phyloP scores from a whole-genome alignment of 2,113 vertebrate genomes.

The Procapra przewalskii region DNA sequence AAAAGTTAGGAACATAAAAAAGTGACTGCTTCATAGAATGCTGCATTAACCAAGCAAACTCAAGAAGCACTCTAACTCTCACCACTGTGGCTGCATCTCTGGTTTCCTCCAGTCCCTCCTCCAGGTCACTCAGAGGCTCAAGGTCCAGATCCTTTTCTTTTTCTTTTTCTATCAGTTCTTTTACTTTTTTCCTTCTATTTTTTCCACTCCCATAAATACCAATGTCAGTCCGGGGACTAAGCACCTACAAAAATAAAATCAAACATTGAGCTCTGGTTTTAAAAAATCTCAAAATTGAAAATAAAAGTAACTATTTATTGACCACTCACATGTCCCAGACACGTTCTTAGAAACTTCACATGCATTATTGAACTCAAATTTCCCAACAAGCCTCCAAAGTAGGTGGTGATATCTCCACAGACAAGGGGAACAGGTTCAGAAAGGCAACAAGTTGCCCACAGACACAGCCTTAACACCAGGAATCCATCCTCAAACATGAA shows the following conservation, averaged over 20 bases:
- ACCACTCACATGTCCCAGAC: background rate
- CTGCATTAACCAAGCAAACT: background rate
- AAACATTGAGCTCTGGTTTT: background rate
- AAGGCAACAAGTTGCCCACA: conserved; percentile 7
- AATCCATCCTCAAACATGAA: background rate
- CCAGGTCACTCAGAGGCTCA: conserved; percentile 92
- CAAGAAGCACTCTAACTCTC: conserved; percentile 57
- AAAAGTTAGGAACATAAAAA: background rate
- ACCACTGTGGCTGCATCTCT: conserved; percentile 92
- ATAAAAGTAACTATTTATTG: background rate
- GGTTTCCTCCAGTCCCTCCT: conserved; percentile 89
- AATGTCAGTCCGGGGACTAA: conserved; percentile 95
- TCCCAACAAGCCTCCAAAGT: background rate
- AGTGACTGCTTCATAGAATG: background rate
- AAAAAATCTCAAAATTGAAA: conserved; percentile 15
- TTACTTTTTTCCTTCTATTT: conserved; percentile 92
- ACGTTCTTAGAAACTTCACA: background rate
- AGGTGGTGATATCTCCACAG: background rate
- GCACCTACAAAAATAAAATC: conserved; percentile 83
- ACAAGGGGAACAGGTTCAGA: background rate
- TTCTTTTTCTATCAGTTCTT: conserved; percentile 94
- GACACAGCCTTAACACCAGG: background rate
- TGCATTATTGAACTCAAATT: background rate
- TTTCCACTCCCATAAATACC: conserved; percentile 96
- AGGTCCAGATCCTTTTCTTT: conserved; percentile 92